These are phyloP conservation scores for Conopomorpha cramerella DNA, from an alignment of 1,140 invertebrate species.

Conservation along the genomic window DNA sequence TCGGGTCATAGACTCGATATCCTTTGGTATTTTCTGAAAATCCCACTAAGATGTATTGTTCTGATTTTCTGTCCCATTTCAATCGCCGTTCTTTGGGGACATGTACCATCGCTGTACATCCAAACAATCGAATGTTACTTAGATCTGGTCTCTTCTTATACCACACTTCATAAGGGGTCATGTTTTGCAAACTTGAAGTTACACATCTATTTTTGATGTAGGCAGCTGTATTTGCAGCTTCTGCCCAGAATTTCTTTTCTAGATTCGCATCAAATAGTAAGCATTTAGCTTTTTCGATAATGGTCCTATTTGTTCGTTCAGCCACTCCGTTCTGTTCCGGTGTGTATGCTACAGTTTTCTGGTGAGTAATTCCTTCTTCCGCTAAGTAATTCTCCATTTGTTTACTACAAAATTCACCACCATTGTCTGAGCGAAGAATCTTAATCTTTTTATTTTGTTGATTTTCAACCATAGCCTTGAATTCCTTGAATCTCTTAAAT, in stretches of 20 bases:
- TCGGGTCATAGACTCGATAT: no score
- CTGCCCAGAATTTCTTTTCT: not conserved
- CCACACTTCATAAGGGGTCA: not conserved
- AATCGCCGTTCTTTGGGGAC: not conserved
- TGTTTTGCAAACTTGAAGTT: not conserved
- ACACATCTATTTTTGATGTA: not conserved
- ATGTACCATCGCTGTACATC: not conserved
- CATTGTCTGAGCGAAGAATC: slow-evolving; percentile 1
- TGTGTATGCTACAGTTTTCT: slow-evolving; percentile 6
- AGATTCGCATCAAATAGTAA: not conserved
- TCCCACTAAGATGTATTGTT: not conserved
- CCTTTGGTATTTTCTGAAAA: not conserved
- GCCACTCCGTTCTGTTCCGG: slow-evolving; percentile 12
- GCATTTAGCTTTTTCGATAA: not conserved
- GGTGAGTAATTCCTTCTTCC: slow-evolving; percentile 3
- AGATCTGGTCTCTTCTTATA: not conserved
- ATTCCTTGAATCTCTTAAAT: not conserved
- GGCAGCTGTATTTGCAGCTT: no score
- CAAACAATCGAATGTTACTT: not conserved
- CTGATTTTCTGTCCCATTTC: not conserved
- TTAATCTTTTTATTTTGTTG: not conserved
- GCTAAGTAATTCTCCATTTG: not conserved
- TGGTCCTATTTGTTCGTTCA: slow-evolving; percentile 9
- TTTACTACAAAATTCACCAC: not conserved
- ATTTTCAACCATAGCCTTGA: no score